phyloP scores from a whole-genome alignment of 2,113 vertebrate species.

The Larimichthys crocea region DNA sequence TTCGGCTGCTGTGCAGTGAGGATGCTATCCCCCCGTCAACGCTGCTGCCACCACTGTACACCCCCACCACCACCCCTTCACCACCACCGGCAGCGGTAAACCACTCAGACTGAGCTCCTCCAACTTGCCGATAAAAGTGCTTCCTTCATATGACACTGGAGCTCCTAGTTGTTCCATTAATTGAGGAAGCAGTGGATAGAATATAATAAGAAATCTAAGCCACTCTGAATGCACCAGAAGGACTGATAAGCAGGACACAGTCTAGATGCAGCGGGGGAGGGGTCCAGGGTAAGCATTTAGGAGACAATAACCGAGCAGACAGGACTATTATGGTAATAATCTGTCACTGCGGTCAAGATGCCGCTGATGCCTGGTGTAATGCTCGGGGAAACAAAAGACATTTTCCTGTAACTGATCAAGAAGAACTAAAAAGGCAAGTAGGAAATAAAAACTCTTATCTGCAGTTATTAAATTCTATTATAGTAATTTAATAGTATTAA shows the following conservation, averaged over 20 bases:
- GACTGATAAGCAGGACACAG: constrained; percentile 52
- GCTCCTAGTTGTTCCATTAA: constrained; percentile 74
- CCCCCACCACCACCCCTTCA: constrained; percentile 14
- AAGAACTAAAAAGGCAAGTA: not conserved
- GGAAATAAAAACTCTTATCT: not conserved
- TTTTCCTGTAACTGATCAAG: not conserved
- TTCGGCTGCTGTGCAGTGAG: constrained; percentile 67
- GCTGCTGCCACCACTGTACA: constrained; percentile 63
- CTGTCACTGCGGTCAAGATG: constrained; percentile 43
- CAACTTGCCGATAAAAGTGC: constrained; percentile 82
- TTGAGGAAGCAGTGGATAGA: constrained; percentile 73
- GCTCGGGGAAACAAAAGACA: constrained; percentile 10
- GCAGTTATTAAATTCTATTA: not conserved
- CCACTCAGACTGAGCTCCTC: constrained; percentile 76
- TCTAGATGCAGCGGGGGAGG: constrained; percentile 51
- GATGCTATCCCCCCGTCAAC: constrained; percentile 64
- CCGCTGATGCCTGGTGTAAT: constrained; percentile 10
- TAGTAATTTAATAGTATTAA: constrained; percentile 23
- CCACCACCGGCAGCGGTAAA: constrained; percentile 41
- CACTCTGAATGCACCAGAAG: constrained; percentile 55
- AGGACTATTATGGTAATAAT: constrained; percentile 65
- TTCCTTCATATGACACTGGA: constrained; percentile 72
- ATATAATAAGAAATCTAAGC: constrained; percentile 66
- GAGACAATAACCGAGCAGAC: constrained; percentile 52
- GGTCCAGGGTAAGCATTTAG: constrained; percentile 41